Conservation (phyloP, 2,888 invertebrate species). For the Nemotelus pantherinus region DNA sequence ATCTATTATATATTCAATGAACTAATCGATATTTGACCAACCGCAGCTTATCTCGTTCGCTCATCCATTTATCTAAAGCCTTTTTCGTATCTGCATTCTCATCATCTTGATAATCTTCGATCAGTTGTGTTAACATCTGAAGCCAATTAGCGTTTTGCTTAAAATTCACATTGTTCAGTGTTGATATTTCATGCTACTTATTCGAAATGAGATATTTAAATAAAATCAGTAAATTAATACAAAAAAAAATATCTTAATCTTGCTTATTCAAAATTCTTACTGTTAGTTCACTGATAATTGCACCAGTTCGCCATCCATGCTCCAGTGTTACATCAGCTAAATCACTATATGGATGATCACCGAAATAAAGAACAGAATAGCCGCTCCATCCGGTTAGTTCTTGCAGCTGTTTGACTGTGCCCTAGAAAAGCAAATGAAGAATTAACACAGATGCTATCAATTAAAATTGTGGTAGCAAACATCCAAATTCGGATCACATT, state of each 20-base stretch:
- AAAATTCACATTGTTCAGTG: conserved; percentile 83
- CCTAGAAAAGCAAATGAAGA: conserved; percentile 67
- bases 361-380: conserved; percentile 94
- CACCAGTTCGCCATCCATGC: conserved; percentile 97
- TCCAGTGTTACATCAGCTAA: conserved; percentile 94
- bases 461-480: neutral
- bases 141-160: conserved; percentile 91
- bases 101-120: conserved; percentile 88
- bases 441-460: neutral
- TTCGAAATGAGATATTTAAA: neutral
- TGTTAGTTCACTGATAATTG: conserved; percentile 93
- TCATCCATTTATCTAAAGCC: conserved; percentile 81
- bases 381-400: conserved; percentile 93
- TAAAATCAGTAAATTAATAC: neutral
- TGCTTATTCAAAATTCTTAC: conserved; percentile 66
- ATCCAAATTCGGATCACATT: neutral
- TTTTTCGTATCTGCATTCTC: conserved; percentile 74
- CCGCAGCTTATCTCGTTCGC: conserved; percentile 81
- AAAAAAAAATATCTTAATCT: neutral
- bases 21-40: conserved; percentile 55
- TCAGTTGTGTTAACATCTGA: conserved; percentile 88
- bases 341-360: conserved; percentile 98
- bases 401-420: conserved; percentile 91
- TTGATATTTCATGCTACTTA: conserved; percentile 87
- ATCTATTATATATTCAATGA: no score